These are phyloP conservation scores for Paratrypauchen microcephalus DNA, from an alignment of 2,797 vertebrate species.

Conservation along the genomic window DNA sequence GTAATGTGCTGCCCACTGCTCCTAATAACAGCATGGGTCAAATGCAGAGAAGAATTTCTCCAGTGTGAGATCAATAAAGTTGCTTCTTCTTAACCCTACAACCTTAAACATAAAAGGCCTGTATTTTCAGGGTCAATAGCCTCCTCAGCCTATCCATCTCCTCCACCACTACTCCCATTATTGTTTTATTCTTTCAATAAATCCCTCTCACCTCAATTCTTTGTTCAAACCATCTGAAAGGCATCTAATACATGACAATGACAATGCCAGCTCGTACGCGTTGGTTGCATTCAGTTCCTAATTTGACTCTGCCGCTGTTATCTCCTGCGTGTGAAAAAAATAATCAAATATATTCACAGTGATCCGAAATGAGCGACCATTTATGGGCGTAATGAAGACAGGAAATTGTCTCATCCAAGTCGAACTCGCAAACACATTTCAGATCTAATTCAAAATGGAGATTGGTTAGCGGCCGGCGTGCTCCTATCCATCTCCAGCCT, in stretches of 20 bases:
- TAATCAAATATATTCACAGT: slow-evolving; percentile 8
- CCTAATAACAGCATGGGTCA: too few species aligned
- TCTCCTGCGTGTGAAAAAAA: background rate
- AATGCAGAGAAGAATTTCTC: too few species aligned
- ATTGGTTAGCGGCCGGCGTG: background rate
- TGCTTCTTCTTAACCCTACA: too few species aligned
- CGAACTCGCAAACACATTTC: background rate
- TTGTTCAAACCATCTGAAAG: background rate
- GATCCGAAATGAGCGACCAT: background rate
- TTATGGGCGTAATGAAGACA: slow-evolving; percentile 1
- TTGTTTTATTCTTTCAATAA: background rate
- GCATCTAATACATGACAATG: slow-evolving; percentile 4
- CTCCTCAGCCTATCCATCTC: background rate
- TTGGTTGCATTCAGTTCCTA: background rate
- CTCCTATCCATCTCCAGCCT: slow-evolving; percentile 1
- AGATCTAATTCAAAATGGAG: background rate
- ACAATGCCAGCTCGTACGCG: background rate
- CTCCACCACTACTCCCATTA: too few species aligned
- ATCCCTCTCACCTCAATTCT: background rate
- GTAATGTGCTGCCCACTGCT: too few species aligned
- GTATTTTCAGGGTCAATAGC: too few species aligned
- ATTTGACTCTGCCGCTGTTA: background rate
- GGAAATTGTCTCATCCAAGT: background rate
- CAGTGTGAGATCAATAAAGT: too few species aligned
- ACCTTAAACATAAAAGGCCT: too few species aligned